These are phyloP conservation scores for Mesopsocus fuscifrons DNA, from an alignment of 2,888 invertebrate genomes.

Conservation along the genomic window DNA sequence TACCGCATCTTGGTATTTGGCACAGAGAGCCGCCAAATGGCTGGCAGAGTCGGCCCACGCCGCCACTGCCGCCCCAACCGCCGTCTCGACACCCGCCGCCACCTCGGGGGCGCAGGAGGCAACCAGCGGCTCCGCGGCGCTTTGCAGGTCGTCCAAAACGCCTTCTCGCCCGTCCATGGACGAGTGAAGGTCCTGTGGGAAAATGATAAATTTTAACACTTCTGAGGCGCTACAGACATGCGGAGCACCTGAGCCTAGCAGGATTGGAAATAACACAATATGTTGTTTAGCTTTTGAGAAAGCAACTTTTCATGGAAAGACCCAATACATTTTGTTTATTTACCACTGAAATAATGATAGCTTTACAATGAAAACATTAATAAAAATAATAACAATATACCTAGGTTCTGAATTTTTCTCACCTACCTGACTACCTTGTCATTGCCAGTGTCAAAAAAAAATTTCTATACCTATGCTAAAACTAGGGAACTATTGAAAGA, in stretches of 20 bases:
- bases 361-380: too few relatives aligned
- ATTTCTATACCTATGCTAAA: too few relatives aligned
- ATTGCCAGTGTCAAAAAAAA: too few relatives aligned
- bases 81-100: conserved; percentile 49
- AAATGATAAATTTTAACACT: conserved; percentile 9
- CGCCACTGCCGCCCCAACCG: conserved; percentile 56
- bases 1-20: conserved; percentile 61
- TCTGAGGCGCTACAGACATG: too few relatives aligned
- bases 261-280: too few relatives aligned
- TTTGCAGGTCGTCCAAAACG: conserved; percentile 47
- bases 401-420: too few relatives aligned
- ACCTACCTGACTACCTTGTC: too few relatives aligned
- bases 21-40: conserved; percentile 55
- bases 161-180: conserved; percentile 55
- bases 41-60: conserved; percentile 65
- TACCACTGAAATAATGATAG: too few relatives aligned
- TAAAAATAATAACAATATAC: too few relatives aligned
- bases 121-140: conserved; percentile 51
- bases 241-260: too few relatives aligned
- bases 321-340: too few relatives aligned
- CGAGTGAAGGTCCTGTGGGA: conserved; percentile 48
- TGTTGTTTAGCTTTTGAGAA: neutral
- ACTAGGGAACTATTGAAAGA: too few relatives aligned
- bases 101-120: conserved; percentile 49
- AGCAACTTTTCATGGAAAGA: neutral